Evolutionary conservation across 2,797 vertebrate species (phyloP).

Genomic region (Gambelia wislizenii): DNA sequence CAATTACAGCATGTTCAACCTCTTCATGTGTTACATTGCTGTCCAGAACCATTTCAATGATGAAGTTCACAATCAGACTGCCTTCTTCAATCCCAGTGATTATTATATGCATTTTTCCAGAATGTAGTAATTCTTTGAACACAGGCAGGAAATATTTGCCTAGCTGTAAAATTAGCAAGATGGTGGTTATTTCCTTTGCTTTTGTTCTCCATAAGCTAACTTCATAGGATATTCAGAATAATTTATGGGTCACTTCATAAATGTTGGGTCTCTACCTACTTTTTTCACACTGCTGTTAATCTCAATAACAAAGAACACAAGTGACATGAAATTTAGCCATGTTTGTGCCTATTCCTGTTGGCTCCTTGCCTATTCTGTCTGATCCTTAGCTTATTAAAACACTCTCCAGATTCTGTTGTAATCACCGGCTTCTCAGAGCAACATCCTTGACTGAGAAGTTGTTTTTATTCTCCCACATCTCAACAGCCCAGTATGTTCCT

Average conservation of each 20-base stretch:
- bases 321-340: neutral
- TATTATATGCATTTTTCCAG: slow-evolving; percentile 43
- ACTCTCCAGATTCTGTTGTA: neutral
- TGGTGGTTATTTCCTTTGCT: slow-evolving; percentile 10
- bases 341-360: neutral
- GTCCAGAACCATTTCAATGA: slow-evolving; percentile 21
- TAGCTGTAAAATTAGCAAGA: slow-evolving; percentile 54
- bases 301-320: neutral
- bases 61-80: slow-evolving; percentile 48
- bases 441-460: neutral
- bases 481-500: neutral
- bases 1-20: slow-evolving; percentile 39
- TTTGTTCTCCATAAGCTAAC: neutral
- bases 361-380: neutral
- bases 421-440: neutral
- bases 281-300: neutral
- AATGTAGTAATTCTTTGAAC: neutral
- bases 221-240: neutral
- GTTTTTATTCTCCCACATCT: neutral
- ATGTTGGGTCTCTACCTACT: neutral
- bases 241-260: neutral
- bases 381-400: neutral
- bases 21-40: slow-evolving; percentile 28
- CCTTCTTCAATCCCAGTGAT: slow-evolving; percentile 40
- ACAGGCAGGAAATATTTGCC: slow-evolving; percentile 11